These are phyloP conservation scores for Anthopleura sola DNA, from an alignment of 64 coral and sea anemone species.

Conservation along the genomic window DNA sequence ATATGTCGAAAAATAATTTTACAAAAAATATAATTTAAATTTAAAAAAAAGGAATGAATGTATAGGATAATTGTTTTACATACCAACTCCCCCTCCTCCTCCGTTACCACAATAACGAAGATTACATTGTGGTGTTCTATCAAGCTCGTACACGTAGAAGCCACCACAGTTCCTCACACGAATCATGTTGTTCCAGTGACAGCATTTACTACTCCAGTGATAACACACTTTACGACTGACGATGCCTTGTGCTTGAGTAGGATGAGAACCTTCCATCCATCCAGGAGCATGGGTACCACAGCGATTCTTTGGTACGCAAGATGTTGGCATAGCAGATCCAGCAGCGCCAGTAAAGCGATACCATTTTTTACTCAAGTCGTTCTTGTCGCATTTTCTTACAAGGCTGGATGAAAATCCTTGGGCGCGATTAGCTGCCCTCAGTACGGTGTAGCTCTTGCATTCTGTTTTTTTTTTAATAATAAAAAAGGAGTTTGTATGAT, in stretches of 20 bases:
- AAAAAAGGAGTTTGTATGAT: too few relatives aligned
- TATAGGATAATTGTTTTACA: too few relatives aligned
- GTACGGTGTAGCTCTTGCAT: not conserved
- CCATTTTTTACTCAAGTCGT: constrained; percentile 19
- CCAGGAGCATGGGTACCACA: constrained; percentile 58
- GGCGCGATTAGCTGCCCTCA: not conserved
- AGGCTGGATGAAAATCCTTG: not conserved
- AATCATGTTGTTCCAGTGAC: too few relatives aligned
- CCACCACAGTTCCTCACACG: constrained; percentile 49
- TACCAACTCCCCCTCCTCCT: too few relatives aligned
- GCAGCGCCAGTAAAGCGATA: constrained; percentile 55
- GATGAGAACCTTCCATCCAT: constrained; percentile 53
- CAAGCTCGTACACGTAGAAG: constrained; percentile 61
- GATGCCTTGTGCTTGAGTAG: not conserved
- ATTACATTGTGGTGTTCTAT: constrained; percentile 8
- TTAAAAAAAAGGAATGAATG: too few relatives aligned
- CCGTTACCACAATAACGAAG: constrained; percentile 59
- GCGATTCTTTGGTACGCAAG: constrained; percentile 18
- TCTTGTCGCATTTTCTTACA: not conserved
- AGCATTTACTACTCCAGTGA: too few relatives aligned
- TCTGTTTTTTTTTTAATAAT: not conserved
- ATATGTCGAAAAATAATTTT: too few relatives aligned
- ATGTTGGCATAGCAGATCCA: constrained; percentile 42
- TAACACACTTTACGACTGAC: too few relatives aligned
- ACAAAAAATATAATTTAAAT: too few relatives aligned